A percentile compares a stretch with the other conserved stretches of the same genome.
Evolutionary conservation across 2,797 vertebrate species (phyloP).

Genomic region (Semaprochilodus insignis): DNA sequence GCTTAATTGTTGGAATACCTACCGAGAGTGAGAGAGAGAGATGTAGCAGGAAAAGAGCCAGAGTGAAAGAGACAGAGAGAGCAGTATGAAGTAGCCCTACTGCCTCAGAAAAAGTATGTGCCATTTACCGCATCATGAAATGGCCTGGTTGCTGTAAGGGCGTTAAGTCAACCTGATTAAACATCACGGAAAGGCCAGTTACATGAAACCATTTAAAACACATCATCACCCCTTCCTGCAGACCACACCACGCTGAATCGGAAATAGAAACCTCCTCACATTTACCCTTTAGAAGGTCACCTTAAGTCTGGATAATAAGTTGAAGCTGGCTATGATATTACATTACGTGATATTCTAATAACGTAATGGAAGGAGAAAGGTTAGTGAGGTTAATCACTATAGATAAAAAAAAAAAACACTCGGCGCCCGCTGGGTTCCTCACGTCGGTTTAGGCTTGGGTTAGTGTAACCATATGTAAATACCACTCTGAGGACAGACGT

Average conservation of each 20-base stretch:
- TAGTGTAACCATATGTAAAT: slow-evolving; percentile 3
- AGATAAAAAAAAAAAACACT: neutral
- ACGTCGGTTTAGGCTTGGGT: neutral
- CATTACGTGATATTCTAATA: neutral
- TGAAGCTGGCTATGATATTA: neutral
- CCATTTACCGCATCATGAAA: slow-evolving; percentile 41
- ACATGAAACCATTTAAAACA: slow-evolving; percentile 5
- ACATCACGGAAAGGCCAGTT: slow-evolving; percentile 20
- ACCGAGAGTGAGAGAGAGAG: neutral
- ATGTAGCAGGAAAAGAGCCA: neutral
- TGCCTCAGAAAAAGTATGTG: slow-evolving; percentile 40
- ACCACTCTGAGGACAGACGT: neutral
- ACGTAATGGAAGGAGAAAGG: neutral
- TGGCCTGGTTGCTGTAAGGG: neutral
- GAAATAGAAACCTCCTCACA: neutral
- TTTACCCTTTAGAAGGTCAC: slow-evolving; percentile 24
- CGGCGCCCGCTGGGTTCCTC: neutral
- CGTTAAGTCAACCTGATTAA: slow-evolving; percentile 12
- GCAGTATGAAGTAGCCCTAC: neutral
- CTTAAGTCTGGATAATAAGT: slow-evolving; percentile 11
- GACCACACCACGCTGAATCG: neutral
- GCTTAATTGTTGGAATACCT: too few relatives aligned
- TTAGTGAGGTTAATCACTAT: neutral
- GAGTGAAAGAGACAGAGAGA: neutral
- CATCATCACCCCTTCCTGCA: neutral